A percentile compares a stretch with the other conserved stretches of the same genome.
Evolutionary conservation across 1,140 invertebrate species (phyloP).

Genomic region (Hyles euphorbiae): DNA sequence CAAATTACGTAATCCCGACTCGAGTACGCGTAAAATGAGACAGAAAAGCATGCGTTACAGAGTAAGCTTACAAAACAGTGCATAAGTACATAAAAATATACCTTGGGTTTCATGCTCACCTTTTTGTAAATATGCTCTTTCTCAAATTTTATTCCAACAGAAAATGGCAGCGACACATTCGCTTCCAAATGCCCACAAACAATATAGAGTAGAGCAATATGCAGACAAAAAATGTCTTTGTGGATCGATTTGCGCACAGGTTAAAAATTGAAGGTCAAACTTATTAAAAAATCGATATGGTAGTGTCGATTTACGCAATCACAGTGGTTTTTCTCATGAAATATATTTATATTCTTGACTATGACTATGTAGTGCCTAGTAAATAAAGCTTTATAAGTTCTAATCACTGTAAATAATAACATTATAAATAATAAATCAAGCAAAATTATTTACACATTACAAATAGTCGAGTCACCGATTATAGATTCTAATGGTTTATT

Average conservation of each 20-base stretch:
- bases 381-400: no score
- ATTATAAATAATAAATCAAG: no score
- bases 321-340: no score
- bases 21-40: slow-evolving; percentile 34
- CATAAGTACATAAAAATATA: slow-evolving; percentile 32
- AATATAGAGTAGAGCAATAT: slow-evolving; percentile 2
- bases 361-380: no score
- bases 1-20: slow-evolving; percentile 69
- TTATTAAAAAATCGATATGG: no score
- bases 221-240: slow-evolving; percentile 3
- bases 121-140: slow-evolving; percentile 45
- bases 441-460: no score
- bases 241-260: background rate
- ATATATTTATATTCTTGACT: no score
- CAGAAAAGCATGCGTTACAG: slow-evolving; percentile 42
- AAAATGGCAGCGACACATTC: slow-evolving; percentile 70
- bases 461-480: no score
- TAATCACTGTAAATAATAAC: no score
- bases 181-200: slow-evolving; percentile 40
- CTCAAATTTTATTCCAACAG: slow-evolving; percentile 39
- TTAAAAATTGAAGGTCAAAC: background rate
- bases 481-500: no score
- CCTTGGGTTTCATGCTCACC: slow-evolving; percentile 57
- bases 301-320: no score
- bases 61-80: slow-evolving; percentile 33